These are phyloP conservation scores for Neodiprion fabricii DNA, from an alignment of 1,140 invertebrate species.

Conservation along the genomic window DNA sequence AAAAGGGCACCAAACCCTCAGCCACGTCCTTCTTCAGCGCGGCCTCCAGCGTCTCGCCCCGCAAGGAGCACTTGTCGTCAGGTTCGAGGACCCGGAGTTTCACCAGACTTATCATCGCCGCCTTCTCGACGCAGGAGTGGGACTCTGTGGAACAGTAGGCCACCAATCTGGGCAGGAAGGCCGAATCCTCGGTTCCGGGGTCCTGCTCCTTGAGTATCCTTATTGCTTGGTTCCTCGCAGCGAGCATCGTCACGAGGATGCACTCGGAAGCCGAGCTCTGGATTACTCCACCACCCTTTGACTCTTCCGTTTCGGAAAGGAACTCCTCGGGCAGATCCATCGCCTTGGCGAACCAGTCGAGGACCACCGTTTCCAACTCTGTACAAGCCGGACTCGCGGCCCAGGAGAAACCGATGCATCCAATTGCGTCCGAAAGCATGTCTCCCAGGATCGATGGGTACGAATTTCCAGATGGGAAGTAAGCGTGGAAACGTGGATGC, in stretches of 20 bases:
- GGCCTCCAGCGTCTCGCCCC: slow-evolving; percentile 73
- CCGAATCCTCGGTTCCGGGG: slow-evolving; percentile 66
- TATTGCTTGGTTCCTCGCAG: slow-evolving; percentile 79
- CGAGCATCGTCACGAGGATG: slow-evolving; percentile 82
- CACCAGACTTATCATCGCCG: slow-evolving; percentile 89
- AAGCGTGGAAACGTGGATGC: slow-evolving; percentile 95
- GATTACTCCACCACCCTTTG: slow-evolving; percentile 80
- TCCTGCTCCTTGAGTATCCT: slow-evolving; percentile 70
- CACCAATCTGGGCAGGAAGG: slow-evolving; percentile 84
- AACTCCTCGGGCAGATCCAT: slow-evolving; percentile 65
- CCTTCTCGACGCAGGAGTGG: slow-evolving; percentile 94
- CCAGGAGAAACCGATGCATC: slow-evolving; percentile 96
- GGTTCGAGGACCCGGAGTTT: slow-evolving; percentile 88
- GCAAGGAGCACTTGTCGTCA: slow-evolving; percentile 80
- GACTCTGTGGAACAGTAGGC: slow-evolving; percentile 83
- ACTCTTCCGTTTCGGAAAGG: slow-evolving; percentile 59
- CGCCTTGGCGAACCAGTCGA: slow-evolving; percentile 70
- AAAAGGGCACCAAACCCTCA: slow-evolving; percentile 86
- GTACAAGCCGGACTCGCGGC: slow-evolving; percentile 86
- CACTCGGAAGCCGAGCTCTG: slow-evolving; percentile 87
- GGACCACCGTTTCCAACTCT: slow-evolving; percentile 82
- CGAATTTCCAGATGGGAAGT: slow-evolving; percentile 94
- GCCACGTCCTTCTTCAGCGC: slow-evolving; percentile 80
- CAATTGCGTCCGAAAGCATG: slow-evolving; percentile 91
- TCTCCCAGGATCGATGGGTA: slow-evolving; percentile 94